A percentile compares a stretch with the other conserved stretches of the same genome.
These are phyloP conservation scores for Ametastegia equiseti DNA, from an alignment of 2,888 invertebrate species.

Conservation along the genomic window DNA sequence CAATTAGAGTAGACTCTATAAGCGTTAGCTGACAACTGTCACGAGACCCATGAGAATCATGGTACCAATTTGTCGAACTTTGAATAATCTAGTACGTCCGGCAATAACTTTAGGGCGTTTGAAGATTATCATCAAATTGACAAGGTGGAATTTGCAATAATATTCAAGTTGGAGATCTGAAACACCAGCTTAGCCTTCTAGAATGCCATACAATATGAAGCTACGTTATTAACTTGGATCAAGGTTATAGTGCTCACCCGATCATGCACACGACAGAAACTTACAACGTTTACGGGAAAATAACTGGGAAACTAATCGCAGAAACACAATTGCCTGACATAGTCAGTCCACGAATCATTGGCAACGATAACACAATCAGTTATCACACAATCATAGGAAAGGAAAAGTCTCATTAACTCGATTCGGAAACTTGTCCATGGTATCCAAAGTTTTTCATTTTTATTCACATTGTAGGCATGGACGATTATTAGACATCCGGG, in stretches of 20 bases:
- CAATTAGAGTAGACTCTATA: neutral
- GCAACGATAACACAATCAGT: neutral
- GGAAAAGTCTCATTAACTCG: neutral
- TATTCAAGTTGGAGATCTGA: neutral
- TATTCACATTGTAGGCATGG: too few relatives aligned
- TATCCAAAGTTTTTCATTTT: neutral
- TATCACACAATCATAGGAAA: neutral
- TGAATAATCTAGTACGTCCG: neutral
- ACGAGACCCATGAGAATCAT: neutral
- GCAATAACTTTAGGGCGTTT: neutral
- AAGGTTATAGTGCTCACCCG: neutral
- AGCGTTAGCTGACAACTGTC: neutral
- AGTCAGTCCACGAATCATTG: neutral
- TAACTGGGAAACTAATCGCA: neutral
- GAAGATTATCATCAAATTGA: neutral
- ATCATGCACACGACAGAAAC: neutral
- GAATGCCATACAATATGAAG: neutral
- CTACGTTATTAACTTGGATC: constrained; percentile 8
- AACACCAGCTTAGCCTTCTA: neutral
- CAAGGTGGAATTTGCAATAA: constrained; percentile 15
- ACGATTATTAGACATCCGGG: too few relatives aligned
- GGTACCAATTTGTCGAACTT: neutral
- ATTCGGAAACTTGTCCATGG: too few relatives aligned
- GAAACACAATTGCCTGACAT: neutral
- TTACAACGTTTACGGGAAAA: neutral